A percentile compares a stretch with the other conserved stretches of the same genome.
Evolutionary conservation across 2,888 invertebrate genomes (phyloP).

Genomic region (Blera fallax): DNA sequence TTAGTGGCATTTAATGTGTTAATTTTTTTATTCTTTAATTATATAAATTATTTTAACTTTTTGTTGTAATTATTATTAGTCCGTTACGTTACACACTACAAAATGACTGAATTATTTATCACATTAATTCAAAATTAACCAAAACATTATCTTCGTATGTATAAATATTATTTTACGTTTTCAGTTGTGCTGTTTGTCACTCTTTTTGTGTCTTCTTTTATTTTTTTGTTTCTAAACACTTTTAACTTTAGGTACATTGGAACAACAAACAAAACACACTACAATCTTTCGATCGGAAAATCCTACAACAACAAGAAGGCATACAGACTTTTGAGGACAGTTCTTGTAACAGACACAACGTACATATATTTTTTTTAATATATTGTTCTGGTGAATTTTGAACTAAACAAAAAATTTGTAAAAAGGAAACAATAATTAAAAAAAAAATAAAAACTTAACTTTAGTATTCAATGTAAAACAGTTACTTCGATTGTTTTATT

Average conservation of each 20-base stretch:
- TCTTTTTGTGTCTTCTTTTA: background rate
- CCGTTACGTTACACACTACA: constrained; percentile 38
- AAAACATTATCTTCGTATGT: background rate
- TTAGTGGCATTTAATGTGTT: constrained; percentile 16
- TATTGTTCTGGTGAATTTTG: constrained; percentile 26
- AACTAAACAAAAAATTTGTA: constrained; percentile 29
- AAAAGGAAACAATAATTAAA: constrained; percentile 3
- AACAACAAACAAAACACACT: background rate
- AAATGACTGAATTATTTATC: constrained; percentile 61
- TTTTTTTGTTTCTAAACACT: background rate
- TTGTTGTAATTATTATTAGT: constrained; percentile 2
- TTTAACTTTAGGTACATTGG: background rate
- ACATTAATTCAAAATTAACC: constrained; percentile 61
- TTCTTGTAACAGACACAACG: background rate
- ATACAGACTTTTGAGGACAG: background rate
- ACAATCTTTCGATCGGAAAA: background rate
- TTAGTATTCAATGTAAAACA: constrained; percentile 29
- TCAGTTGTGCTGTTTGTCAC: background rate
- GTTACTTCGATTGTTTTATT: constrained; percentile 17
- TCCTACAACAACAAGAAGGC: background rate
- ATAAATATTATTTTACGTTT: background rate
- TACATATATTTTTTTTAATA: background rate
- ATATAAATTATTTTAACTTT: constrained; percentile 5
- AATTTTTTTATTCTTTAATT: too few relatives aligned
- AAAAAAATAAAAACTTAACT: constrained; percentile 26